Conservation (phyloP, 2,113 vertebrate species). For the Ursus arctos region DNA sequence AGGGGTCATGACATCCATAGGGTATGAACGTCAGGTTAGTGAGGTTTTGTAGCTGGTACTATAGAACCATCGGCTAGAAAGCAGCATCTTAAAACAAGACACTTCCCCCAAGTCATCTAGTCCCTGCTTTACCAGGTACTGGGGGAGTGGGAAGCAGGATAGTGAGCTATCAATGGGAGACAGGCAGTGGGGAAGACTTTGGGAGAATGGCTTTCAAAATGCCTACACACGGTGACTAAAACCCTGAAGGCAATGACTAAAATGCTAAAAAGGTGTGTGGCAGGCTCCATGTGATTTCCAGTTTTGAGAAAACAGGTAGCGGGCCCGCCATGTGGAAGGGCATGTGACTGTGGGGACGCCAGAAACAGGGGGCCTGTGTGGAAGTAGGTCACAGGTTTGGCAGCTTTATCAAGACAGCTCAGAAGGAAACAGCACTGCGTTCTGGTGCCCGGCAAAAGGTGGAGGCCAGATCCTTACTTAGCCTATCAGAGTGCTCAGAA, state of each 20-base stretch:
- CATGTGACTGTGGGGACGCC: not conserved
- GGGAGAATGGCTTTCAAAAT: not conserved
- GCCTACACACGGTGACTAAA: not conserved
- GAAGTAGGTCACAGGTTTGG: constrained; percentile 23
- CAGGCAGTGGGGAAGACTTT: not conserved
- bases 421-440: not conserved
- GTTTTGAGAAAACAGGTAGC: constrained; percentile 8
- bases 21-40: not conserved
- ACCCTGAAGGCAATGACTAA: not conserved
- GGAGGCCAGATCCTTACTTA: not conserved
- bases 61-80: not conserved
- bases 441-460: not conserved
- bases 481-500: not conserved
- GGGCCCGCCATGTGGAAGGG: not conserved
- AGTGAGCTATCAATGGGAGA: not conserved
- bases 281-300: not conserved
- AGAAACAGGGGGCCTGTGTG: not conserved
- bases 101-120: not conserved
- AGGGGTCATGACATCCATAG: not conserved
- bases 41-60: not conserved
- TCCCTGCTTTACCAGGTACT: not conserved
- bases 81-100: not conserved
- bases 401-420: not conserved
- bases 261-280: not conserved
- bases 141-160: not conserved